phyloP scores from a whole-genome alignment of 1,140 invertebrate species.

The Zaprionus gabonicus region DNA sequence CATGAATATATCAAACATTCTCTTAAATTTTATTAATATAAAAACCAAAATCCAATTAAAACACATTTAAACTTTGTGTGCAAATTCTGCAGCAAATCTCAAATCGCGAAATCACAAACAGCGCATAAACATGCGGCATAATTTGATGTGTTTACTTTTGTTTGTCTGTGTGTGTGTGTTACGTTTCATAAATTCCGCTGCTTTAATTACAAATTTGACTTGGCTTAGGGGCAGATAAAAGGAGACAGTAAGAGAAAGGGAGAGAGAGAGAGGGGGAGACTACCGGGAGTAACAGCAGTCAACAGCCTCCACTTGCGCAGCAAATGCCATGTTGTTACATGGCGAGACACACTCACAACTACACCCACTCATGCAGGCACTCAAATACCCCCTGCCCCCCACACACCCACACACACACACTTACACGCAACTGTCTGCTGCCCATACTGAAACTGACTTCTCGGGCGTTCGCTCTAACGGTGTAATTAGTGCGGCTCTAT shows the following conservation, averaged over 20 bases:
- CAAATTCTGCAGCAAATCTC: not conserved
- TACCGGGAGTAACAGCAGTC: slow-evolving; percentile 6
- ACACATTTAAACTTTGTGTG: not conserved
- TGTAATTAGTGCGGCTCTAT: slow-evolving; percentile 83
- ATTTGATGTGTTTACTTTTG: not conserved
- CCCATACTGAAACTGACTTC: slow-evolving; percentile 35
- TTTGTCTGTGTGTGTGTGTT: slow-evolving; percentile 41
- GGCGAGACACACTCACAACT: slow-evolving; percentile 3
- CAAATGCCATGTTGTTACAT: slow-evolving; percentile 24
- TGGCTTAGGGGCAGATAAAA: slow-evolving; percentile 37
- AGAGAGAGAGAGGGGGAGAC: slow-evolving; percentile 28
- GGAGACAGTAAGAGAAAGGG: slow-evolving; percentile 31
- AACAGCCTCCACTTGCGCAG: not conserved
- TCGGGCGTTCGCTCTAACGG: slow-evolving; percentile 77
- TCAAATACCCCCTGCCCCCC: not conserved
- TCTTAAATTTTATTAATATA: not conserved
- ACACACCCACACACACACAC: slow-evolving; percentile 4
- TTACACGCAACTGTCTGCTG: slow-evolving; percentile 14
- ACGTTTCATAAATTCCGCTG: slow-evolving; percentile 80
- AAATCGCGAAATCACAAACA: not conserved
- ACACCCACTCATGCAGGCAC: slow-evolving; percentile 18
- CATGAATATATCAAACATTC: not conserved
- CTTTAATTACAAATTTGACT: slow-evolving; percentile 81
- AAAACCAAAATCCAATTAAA: not conserved
- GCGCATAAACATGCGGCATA: not conserved